Conservation (phyloP, 2,888 invertebrate species). For the Leptopilina drosophilae region DNA sequence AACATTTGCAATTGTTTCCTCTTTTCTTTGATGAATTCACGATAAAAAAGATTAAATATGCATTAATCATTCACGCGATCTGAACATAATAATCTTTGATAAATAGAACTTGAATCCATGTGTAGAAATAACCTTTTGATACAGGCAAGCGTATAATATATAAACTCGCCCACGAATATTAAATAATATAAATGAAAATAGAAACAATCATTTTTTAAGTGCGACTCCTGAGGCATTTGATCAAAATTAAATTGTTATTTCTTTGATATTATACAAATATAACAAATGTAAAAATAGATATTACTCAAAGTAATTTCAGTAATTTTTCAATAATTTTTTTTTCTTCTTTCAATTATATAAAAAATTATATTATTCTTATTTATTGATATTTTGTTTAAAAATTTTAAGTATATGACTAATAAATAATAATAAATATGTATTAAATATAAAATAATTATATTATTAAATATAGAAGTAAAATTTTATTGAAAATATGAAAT, state of each 20-base stretch:
- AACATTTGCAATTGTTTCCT: neutral
- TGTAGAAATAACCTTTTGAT: constrained; percentile 2
- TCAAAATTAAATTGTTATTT: neutral
- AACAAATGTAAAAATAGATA: neutral
- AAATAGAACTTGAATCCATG: neutral
- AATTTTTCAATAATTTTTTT: too few species aligned
- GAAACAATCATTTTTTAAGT: constrained; percentile 18
- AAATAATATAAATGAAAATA: constrained; percentile 1
- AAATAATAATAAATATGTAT: too few species aligned
- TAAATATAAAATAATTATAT: too few species aligned
- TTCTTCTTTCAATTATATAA: too few species aligned
- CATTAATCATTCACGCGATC: constrained; percentile 25
- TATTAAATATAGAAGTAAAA: too few species aligned
- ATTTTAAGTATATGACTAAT: too few species aligned
- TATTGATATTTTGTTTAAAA: too few species aligned
- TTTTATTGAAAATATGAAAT: neutral
- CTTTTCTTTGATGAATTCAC: neutral
- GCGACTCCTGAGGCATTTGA: neutral
- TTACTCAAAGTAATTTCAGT: too few species aligned
- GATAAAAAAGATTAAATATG: constrained; percentile 17
- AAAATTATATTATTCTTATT: too few species aligned
- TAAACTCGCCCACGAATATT: neutral
- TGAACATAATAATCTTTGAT: constrained; percentile 3
- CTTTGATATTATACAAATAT: neutral
- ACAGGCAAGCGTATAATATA: neutral